phyloP scores from a whole-genome alignment of 2,888 invertebrate species.

The Ectropis crepuscularia region DNA sequence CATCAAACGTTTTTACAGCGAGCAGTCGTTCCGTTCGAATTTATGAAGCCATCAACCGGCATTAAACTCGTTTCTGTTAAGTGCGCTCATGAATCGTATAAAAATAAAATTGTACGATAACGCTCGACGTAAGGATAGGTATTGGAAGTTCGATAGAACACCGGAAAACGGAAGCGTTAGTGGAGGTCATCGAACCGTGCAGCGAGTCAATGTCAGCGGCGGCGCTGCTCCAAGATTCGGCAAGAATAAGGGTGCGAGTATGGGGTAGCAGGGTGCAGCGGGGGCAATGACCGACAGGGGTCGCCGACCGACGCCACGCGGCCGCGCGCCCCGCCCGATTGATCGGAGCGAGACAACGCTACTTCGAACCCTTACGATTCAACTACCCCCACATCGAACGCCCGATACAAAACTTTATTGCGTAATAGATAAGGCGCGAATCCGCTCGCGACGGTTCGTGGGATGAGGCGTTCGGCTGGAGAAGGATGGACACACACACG shows the following conservation, averaged over 20 bases:
- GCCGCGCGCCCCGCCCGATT: slow-evolving; percentile 79
- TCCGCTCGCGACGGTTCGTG: slow-evolving; percentile 51
- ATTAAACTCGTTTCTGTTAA: slow-evolving; percentile 44
- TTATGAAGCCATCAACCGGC: slow-evolving; percentile 32
- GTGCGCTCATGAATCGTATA: slow-evolving; percentile 41
- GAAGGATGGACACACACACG: slow-evolving; percentile 65
- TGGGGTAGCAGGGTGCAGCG: slow-evolving; percentile 83
- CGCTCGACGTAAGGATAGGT: slow-evolving; percentile 35
- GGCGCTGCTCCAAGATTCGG: slow-evolving; percentile 76
- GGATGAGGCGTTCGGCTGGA: slow-evolving; percentile 54
- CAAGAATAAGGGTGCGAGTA: slow-evolving; percentile 76
- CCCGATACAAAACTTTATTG: slow-evolving; percentile 69
- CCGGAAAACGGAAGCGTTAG: slow-evolving; percentile 73
- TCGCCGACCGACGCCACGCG: slow-evolving; percentile 81
- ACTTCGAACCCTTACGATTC: slow-evolving; percentile 69
- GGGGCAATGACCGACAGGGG: slow-evolving; percentile 81
- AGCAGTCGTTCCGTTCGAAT: slow-evolving; percentile 20
- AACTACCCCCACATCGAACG: slow-evolving; percentile 70
- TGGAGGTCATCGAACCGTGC: slow-evolving; percentile 70
- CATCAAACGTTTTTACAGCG: slow-evolving; percentile 30
- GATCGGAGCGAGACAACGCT: slow-evolving; percentile 78
- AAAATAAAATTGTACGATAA: slow-evolving; percentile 50
- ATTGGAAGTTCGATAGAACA: slow-evolving; percentile 59
- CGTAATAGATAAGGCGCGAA: slow-evolving; percentile 67
- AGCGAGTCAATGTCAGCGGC: slow-evolving; percentile 80